Base-by-base conservation (phyloP, 2,888 invertebrate species). In the Temnothorax ravouxi region DNA sequence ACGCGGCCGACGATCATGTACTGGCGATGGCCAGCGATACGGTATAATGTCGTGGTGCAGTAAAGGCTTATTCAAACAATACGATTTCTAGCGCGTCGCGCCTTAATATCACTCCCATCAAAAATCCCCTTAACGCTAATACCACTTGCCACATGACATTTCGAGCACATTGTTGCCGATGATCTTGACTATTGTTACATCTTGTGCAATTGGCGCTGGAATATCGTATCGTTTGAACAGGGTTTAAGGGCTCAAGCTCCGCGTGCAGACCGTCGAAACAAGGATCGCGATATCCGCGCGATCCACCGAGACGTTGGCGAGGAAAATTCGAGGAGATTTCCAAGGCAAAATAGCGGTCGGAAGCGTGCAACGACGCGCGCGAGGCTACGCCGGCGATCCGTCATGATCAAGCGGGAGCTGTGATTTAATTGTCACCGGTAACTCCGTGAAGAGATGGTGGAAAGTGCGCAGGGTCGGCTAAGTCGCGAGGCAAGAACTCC, bases 361-460 rank as follows among this genome's bases (percentile, higher is more conserved):
- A 54, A 83, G 85, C 87, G 81, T 86, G 87, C 81, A 79, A 61
- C 71, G 66, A 67, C 47, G 64, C 77, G 85, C 88, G 87, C 79
- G 71, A 75, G 59, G 62, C 62, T 44, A 52, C 67, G 38, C 25
- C 52, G 74, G 66, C 91, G 91, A 94, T 94, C 94, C 94, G 93
- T 94, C 94, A 94, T 94, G 93, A 94, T 94, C 94, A 94, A 91
- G 82, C 88, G 88, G 87, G 90, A 93, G 92, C 93, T 93, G 91
- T 94, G 93, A 94, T 94, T 94, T 94, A 94, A 94, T 94, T 94
- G 94, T 94, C 94, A 94, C 92, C 91, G 90, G 80, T 85, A 74
- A 67, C 86, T 82, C 82, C 79, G 79, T 86, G 87, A 85, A 76
- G 87, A 86, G 84, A 87, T 83, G 75, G 80, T 56, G 71, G 64